phyloP scores from a whole-genome alignment of 2,888 invertebrate species.

The Carpatolechia fugitivella region DNA sequence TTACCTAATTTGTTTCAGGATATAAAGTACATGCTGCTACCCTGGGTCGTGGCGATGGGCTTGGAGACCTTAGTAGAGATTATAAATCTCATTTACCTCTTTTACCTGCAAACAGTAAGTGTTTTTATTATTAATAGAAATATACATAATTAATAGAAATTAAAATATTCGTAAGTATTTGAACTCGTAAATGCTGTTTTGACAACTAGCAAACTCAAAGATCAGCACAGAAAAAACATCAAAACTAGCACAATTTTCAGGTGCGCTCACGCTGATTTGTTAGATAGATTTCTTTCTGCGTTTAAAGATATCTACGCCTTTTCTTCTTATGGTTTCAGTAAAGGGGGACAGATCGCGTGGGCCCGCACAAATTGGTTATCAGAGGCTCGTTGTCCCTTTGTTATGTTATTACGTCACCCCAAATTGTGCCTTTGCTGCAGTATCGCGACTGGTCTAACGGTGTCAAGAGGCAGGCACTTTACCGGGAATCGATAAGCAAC shows the following conservation, averaged over 20 bases:
- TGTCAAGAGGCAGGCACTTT: too few relatives aligned
- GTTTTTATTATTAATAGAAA: not conserved
- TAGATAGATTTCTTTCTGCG: too few relatives aligned
- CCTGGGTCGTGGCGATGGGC: conserved; percentile 85
- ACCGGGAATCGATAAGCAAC: too few relatives aligned
- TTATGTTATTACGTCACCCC: not conserved
- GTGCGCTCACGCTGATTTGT: too few relatives aligned
- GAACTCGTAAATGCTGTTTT: too few relatives aligned
- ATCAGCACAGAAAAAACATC: too few relatives aligned
- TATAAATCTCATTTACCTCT: conserved; percentile 82
- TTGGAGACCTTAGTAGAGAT: conserved; percentile 83
- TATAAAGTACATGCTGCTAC: conserved; percentile 83
- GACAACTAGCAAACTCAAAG: too few relatives aligned
- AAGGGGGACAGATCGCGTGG: not conserved
- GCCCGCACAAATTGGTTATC: conserved; percentile 13
- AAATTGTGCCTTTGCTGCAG: not conserved
- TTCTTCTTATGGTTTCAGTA: too few relatives aligned
- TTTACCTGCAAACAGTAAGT: conserved; percentile 83
- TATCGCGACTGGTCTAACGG: not conserved
- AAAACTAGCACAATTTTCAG: too few relatives aligned
- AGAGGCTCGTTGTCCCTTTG: conserved; percentile 9
- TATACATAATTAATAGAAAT: too few relatives aligned
- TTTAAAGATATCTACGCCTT: too few relatives aligned
- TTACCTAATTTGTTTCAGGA: conserved; percentile 76
- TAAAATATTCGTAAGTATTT: too few relatives aligned